Evolutionary conservation across 1,140 invertebrate genomes (phyloP).

Genomic region (Drosophila tristis): DNA sequence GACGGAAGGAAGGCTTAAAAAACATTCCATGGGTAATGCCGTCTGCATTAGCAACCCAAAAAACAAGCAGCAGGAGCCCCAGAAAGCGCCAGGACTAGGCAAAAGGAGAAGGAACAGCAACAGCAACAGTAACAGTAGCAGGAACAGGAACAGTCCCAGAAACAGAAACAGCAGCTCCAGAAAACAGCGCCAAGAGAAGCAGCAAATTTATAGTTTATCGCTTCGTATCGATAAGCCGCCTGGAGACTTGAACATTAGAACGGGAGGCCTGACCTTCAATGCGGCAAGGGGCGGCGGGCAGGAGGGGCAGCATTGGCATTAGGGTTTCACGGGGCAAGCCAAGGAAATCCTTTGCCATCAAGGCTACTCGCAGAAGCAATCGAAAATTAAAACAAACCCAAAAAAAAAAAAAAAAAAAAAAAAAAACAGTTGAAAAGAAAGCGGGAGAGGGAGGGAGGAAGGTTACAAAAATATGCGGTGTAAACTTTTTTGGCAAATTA

Average conservation of each 20-base stretch:
- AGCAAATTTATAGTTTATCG: conserved; percentile 84
- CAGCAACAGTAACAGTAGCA: conserved; percentile 5
- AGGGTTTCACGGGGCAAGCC: not conserved
- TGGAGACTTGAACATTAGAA: conserved; percentile 73
- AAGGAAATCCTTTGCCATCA: conserved; percentile 63
- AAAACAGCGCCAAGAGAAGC: conserved; percentile 18
- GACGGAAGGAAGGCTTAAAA: conserved; percentile 48
- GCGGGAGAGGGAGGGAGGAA: conserved; percentile 36
- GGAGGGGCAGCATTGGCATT: not conserved
- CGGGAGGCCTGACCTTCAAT: conserved; percentile 66
- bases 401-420: conserved; percentile 26
- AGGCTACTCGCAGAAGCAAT: conserved; percentile 25
- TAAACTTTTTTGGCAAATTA: conserved; percentile 83
- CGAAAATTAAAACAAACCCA: conserved; percentile 74
- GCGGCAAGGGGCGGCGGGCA: too few relatives aligned
- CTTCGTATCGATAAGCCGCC: conserved; percentile 81
- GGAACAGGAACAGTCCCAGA: not conserved
- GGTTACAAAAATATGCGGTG: conserved; percentile 81
- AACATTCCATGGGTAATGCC: conserved; percentile 28
- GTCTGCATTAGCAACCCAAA: conserved; percentile 62
- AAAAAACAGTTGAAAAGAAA: conserved; percentile 26
- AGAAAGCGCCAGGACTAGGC: too few relatives aligned
- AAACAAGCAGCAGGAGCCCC: not conserved
- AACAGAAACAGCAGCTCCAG: conserved; percentile 11
- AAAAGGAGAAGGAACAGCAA: not conserved